phyloP scores from a whole-genome alignment of 2,797 vertebrate species.

The Buphagus erythrorhynchus region DNA sequence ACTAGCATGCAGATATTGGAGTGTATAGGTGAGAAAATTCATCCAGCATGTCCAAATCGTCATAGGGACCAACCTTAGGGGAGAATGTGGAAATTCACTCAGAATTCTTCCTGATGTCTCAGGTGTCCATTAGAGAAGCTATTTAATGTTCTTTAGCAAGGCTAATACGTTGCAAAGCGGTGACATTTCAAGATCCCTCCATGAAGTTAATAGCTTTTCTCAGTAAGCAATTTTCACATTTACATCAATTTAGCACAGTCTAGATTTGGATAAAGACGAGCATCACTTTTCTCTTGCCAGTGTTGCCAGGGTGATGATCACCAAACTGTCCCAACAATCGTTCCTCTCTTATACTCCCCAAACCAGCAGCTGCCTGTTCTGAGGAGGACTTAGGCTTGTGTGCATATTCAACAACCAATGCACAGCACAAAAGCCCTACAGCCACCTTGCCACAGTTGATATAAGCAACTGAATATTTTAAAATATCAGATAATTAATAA shows the following conservation, averaged over 20 bases:
- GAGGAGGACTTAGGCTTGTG: background rate
- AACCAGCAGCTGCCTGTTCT: background rate
- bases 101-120: background rate
- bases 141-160: background rate
- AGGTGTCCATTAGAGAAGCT: background rate
- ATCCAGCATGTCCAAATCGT: background rate
- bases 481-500: background rate
- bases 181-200: background rate
- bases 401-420: background rate
- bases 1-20: background rate
- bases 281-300: background rate
- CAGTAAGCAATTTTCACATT: slow-evolving; percentile 17
- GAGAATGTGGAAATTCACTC: background rate
- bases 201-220: background rate
- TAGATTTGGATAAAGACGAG: background rate
- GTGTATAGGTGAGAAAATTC: background rate
- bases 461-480: background rate
- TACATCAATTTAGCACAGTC: slow-evolving; percentile 14
- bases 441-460: background rate
- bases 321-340: background rate
- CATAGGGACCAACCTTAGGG: background rate
- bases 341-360: background rate
- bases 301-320: slow-evolving; percentile 9
- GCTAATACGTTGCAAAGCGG: background rate
- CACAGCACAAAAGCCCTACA: background rate